Evolutionary conservation across 2,113 vertebrate species (phyloP), one percentile per base, ranked within the genome.

Genomic region (Rhadina sibilatrix): DNA sequence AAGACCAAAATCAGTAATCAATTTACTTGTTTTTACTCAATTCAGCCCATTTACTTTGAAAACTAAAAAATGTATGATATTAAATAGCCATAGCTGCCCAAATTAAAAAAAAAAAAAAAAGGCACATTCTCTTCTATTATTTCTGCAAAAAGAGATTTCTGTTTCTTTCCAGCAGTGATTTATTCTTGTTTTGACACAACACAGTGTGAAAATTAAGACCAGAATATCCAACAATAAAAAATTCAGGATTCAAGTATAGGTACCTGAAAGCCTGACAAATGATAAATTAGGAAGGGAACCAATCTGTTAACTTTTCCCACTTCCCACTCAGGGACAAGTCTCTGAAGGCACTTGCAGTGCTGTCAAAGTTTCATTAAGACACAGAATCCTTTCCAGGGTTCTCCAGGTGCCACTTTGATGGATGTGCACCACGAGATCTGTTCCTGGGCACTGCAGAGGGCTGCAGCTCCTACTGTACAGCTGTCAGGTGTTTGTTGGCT

Each of bases 361-460:
- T 93, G 94, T 95, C 88, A 89, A 70, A 80, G 83, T 94, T 95
- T 84, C 90, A 94, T 94, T 96, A 94, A 91, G 92, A 66, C 77
- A 53, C 59, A 60, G 70, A 78, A 74, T 70, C 79, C 70, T 83
- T 93, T 49, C 56, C 82, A 60, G 90, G 68, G 50, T 84, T 96
- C 90, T 93, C 74, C 69, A 38, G 86, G 83, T 96, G 96, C 87
- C 94, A 78, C 7, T 63, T 86, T 97, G 97, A 96, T 93, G 90
- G 86, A 97, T 97, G 90, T 70, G 86, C 59, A 77, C 47, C 79
- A 40, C 13, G 10, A 8, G 7, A 44, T 53, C 42, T 83, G 77
- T 28, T 89, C 70, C 77, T 91, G 78, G 90, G 71, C 77, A 21
- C 86, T 21, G 88, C 91, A 85, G 33, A 54, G 35, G 57, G 25